Base-by-base conservation (phyloP, 2,113 vertebrate species). In the Oryzias woworae region DNA sequence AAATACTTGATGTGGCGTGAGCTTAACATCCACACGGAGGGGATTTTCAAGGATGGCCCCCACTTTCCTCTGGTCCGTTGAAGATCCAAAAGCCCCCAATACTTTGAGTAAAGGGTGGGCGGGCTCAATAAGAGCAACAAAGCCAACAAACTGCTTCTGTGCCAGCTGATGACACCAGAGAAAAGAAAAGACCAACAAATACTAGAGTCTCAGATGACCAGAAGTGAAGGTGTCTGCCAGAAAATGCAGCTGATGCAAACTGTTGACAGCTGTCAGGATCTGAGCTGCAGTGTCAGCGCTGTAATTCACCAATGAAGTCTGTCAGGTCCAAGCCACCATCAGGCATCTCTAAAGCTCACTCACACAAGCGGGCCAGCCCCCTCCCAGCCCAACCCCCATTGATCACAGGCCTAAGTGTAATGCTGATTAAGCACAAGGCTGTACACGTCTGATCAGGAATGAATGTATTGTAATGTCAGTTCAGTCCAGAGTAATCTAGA, bases 351-450 rank as follows among this genome's bases (percentile, higher is more conserved):
- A 52, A 57, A 62, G 69, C 57, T 15, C 36, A 54, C 71, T 53
- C 66, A 42, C 71, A 67, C 54, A 51, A 58, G 23, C 53, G 13
- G 15, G 23, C 66, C 14, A 46, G 2, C 48, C 47, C 36, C 36
- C 14, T 1, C 57, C 45, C 41, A 60, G 12, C 53, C 66, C 69
- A 75, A 73, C 73, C 78, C 45, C 14, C 81, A 86, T 82, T 68
- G 80, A 88, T 83, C 67, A 52, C 71, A 12, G 61, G 65, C 53
- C 66, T 41, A 26, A 64, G 62, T 44, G 55, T 15, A 46, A 31
- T 78, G 86, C 84, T 81, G 86, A 88, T 78, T 47, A 75, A 84
- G 86, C 86, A 77, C 57, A 17, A 8, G 23, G 66, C 55, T 74
- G 67, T 66, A 62, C 28, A 23, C 56, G 51, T 71, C 73, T 73